Evolutionary conservation across 2,888 invertebrate species (phyloP), one percentile per base, ranked within the genome.

Genomic region (Epinotia brunnichana): DNA sequence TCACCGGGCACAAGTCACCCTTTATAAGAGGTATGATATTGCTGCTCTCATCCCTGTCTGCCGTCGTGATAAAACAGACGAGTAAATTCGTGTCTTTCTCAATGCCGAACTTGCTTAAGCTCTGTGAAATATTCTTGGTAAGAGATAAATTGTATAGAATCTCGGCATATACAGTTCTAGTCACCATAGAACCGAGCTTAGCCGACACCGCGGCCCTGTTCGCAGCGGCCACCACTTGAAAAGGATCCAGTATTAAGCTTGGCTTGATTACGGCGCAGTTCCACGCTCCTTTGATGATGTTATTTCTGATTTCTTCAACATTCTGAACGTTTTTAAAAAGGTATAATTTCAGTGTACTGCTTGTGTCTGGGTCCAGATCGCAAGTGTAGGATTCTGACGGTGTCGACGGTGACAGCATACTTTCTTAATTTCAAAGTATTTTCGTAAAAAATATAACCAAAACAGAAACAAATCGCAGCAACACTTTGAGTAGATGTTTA

Each of bases 81-180:
- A 92, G 76, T 17, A 92, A 51, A 17, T 83, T 84, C 4, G 77
- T 72, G 21, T 86, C 88, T 53, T 83, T 85, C 57, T 89, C 88
- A 71, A 95, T 92, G 1, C 96, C 96, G 87, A 96, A 96, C 74
- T 92, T 95, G 64, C 84, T 89, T 63, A 97, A 88, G 74, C 96
- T 95, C 76, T 95, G 94, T 3, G 95, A 93, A 76, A 96, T 96
- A 78, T 96, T 96, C 81, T 95, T 95, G 0, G 95, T 94, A 1
- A 94, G 85, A 0, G 96, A 96, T 73, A 96, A 87, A 83, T 95
- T 95, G 82, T 94, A 96, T 19, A 96, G 81, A 62, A 96, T 92
- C 87, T 96, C 96, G 0, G 95, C 94, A 81, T 91, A 95, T 0
- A 96, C 80, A 10, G 92, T 94, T 79, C 94, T 94, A 0, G 96